Conservation (phyloP, 2,797 vertebrate species). For the Anguilla pacifica region DNA sequence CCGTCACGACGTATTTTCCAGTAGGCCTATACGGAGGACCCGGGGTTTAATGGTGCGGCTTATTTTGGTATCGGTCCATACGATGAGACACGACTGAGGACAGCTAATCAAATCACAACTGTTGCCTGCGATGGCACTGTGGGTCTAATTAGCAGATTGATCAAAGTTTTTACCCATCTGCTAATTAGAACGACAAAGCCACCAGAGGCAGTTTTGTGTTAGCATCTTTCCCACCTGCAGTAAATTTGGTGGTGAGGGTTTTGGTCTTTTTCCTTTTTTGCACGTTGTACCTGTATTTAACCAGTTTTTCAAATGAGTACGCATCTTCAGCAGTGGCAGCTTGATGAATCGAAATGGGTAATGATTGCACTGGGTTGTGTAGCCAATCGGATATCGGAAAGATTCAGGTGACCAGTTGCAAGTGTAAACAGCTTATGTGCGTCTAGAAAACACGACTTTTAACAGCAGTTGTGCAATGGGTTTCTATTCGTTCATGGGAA, state of each 20-base stretch:
- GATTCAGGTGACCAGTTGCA: too few relatives aligned
- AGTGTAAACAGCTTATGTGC: background rate
- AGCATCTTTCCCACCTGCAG: background rate
- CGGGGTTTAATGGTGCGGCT: background rate
- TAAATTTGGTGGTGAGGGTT: background rate
- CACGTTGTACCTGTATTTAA: background rate
- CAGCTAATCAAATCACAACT: background rate
- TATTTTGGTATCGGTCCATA: background rate
- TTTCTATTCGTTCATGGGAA: background rate
- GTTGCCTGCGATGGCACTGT: background rate
- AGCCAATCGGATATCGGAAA: too few relatives aligned
- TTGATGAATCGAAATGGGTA: too few relatives aligned
- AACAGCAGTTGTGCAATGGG: background rate
- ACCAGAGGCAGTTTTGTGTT: background rate
- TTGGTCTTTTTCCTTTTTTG: background rate
- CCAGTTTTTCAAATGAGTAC: background rate
- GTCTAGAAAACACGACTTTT: background rate
- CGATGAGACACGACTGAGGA: background rate
- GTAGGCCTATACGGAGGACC: background rate
- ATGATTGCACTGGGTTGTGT: too few relatives aligned
- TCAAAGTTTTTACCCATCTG: background rate
- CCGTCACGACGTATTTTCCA: background rate
- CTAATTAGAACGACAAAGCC: slow-evolving; percentile 4
- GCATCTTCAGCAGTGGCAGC: background rate
- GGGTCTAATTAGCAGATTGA: background rate